A percentile compares a stretch with the other conserved stretches of the same genome.
These are phyloP conservation scores for Lycocerus yunnanus DNA, from an alignment of 2,888 invertebrate species.

Conservation along the genomic window DNA sequence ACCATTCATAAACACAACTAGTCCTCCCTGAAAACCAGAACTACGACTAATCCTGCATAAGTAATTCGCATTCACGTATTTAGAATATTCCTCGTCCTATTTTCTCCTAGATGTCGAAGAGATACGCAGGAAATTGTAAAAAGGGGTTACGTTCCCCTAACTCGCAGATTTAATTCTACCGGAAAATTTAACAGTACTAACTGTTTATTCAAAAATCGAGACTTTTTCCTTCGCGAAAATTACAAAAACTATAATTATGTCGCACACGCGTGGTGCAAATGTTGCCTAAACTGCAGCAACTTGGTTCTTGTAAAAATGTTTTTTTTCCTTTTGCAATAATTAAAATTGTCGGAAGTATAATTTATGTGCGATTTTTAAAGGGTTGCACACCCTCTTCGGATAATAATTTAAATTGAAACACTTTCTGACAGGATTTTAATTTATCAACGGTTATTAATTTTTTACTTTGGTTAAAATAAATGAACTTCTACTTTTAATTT, in stretches of 20 bases:
- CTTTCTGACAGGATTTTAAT: neutral
- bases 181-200: neutral
- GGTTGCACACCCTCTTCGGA: neutral
- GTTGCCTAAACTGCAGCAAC: neutral
- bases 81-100: slow-evolving; percentile 8
- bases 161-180: neutral
- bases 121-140: slow-evolving; percentile 14
- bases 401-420: neutral
- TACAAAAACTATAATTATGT: no score
- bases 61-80: slow-evolving; percentile 26
- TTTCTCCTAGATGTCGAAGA: neutral
- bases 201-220: neutral
- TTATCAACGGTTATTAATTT: neutral
- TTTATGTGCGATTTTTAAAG: neutral
- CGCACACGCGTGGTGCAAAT: neutral
- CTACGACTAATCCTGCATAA: slow-evolving; percentile 28
- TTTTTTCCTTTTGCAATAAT: neutral
- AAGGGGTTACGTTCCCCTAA: neutral
- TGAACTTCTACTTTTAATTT: neutral
- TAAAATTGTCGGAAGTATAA: neutral
- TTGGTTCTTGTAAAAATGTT: neutral
- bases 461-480: neutral
- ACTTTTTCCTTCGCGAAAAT: no score
- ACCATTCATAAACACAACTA: slow-evolving; percentile 22
- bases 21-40: slow-evolving; percentile 19